Evolutionary conservation across 2,888 invertebrate species (phyloP).

Genomic region (Atherix ibis): DNA sequence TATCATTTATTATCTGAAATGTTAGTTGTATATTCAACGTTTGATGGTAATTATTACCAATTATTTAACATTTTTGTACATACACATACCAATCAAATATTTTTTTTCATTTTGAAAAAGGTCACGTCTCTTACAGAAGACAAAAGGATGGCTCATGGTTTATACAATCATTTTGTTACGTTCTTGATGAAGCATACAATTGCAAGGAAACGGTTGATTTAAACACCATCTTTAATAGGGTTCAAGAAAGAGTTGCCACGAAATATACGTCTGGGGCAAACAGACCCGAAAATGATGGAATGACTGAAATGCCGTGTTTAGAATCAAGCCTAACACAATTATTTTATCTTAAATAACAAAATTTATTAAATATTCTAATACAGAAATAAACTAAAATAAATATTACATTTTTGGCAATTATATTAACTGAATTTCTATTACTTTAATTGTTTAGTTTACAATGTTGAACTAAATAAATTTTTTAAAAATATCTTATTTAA

Average conservation of each 20-base stretch:
- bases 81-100: too few species aligned
- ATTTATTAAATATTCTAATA: too few species aligned
- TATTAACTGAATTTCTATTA: too few species aligned
- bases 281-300: slow-evolving; percentile 34
- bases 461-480: too few species aligned
- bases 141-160: slow-evolving; percentile 55
- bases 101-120: not conserved
- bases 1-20: slow-evolving; percentile 57
- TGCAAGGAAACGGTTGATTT: slow-evolving; percentile 36
- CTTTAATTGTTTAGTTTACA: too few species aligned
- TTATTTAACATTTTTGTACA: too few species aligned
- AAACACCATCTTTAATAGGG: slow-evolving; percentile 44
- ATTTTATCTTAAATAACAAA: slow-evolving; percentile 34
- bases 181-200: slow-evolving; percentile 32
- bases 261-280: slow-evolving; percentile 46
- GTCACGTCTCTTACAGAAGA: slow-evolving; percentile 49
- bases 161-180: slow-evolving; percentile 47
- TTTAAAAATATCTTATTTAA: too few species aligned
- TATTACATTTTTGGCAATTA: too few species aligned
- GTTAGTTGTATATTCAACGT: slow-evolving; percentile 50
- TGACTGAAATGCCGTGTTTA: slow-evolving; percentile 54
- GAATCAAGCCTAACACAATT: slow-evolving; percentile 48
- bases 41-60: slow-evolving; percentile 36
- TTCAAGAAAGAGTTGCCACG: slow-evolving; percentile 45
- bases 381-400: too few species aligned